phyloP scores from a whole-genome alignment of 2,888 invertebrate species.

The Malthinus flaveolus region DNA sequence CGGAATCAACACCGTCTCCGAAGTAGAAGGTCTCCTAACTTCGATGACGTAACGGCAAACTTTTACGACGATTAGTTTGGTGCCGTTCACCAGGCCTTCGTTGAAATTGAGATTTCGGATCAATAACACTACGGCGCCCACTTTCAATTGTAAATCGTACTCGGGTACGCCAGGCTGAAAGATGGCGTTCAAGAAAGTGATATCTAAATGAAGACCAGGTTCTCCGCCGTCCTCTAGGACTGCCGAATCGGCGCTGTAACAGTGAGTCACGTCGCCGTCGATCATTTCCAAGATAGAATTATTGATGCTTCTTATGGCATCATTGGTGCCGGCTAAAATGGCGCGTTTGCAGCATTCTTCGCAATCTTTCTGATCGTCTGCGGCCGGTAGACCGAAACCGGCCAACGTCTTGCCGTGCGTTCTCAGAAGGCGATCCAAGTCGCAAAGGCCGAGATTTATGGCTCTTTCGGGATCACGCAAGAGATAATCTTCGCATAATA shows the following conservation, averaged over 20 bases:
- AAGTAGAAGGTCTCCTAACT: neutral
- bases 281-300: no score
- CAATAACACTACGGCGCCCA: neutral
- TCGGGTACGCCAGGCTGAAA: neutral
- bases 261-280: no score
- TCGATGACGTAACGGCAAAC: neutral
- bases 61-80: neutral
- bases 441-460: neutral
- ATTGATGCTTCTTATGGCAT: no score
- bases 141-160: neutral
- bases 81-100: neutral
- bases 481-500: neutral
- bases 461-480: neutral
- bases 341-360: no score
- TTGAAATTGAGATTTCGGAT: neutral
- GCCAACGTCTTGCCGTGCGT: neutral
- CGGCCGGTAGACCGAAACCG: neutral
- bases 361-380: neutral
- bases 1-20: neutral
- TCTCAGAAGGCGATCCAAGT: neutral
- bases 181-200: neutral
- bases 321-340: no score
- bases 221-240: no score
- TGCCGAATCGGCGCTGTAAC: no score
- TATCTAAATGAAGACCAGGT: no score